Conservation (phyloP, 64 coral and sea anemone genomes). For the Orbicella faveolata region DNA sequence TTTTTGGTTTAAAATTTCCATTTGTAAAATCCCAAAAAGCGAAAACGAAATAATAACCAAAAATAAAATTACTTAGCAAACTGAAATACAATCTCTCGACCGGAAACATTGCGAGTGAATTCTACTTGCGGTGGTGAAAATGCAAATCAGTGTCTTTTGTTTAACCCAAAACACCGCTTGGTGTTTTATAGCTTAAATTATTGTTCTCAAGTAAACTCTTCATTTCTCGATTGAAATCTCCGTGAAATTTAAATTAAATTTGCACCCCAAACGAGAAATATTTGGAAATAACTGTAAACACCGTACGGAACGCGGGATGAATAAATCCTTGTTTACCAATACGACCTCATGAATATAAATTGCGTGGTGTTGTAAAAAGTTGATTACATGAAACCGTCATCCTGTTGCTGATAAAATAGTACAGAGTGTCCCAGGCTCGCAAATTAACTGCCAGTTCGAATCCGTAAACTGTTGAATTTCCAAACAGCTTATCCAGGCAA, state of each 20-base stretch:
- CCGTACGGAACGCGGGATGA: slow-evolving; percentile 57
- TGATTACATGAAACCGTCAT: slow-evolving; percentile 39
- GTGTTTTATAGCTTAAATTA: slow-evolving; percentile 23
- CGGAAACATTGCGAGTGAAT: slow-evolving; percentile 43
- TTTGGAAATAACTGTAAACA: slow-evolving; percentile 64
- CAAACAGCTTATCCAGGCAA: slow-evolving; percentile 6
- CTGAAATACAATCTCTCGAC: slow-evolving; percentile 45
- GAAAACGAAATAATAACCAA: slow-evolving; percentile 15
- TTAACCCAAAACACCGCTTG: slow-evolving; percentile 28
- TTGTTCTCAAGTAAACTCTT: neutral
- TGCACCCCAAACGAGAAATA: slow-evolving; percentile 63
- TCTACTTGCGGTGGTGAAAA: slow-evolving; percentile 38
- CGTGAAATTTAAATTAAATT: slow-evolving; percentile 27
- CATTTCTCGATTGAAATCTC: neutral
- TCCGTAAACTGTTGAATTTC: neutral
- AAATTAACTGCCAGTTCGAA: neutral
- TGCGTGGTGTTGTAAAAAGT: slow-evolving; percentile 49
- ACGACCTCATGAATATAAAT: slow-evolving; percentile 91
- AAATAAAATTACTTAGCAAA: neutral
- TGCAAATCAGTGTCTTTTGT: slow-evolving; percentile 43
- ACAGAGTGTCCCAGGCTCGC: neutral
- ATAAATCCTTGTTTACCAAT: slow-evolving; percentile 96
- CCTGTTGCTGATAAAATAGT: slow-evolving; percentile 33
- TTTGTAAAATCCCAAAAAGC: neutral
- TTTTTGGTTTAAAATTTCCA: neutral